A percentile compares a stretch with the other conserved stretches of the same genome.
Conservation (phyloP, 2,888 invertebrate species). For the Cephus rjabovi region DNA sequence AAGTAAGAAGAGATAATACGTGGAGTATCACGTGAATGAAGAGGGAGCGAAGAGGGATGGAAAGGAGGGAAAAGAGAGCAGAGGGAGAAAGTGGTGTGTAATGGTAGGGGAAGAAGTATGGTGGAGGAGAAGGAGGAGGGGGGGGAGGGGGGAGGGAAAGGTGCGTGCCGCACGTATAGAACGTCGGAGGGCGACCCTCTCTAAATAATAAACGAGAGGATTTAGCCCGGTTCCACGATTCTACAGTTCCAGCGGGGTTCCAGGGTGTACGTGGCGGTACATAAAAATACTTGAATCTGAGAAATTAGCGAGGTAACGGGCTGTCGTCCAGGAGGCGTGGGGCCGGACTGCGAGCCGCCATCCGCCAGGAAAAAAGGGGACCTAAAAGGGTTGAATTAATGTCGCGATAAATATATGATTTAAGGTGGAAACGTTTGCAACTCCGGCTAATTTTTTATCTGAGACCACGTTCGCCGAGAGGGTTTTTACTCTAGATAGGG, state of each 20-base stretch:
- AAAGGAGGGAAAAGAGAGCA: constrained; percentile 9
- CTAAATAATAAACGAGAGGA: constrained; percentile 67
- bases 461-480: constrained; percentile 52
- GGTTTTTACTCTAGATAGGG: constrained; percentile 51
- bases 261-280: constrained; percentile 46
- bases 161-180: constrained; percentile 4
- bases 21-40: constrained; percentile 39
- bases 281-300: constrained; percentile 67
- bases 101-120: neutral
- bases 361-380: constrained; percentile 53
- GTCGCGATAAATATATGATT: constrained; percentile 68
- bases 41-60: constrained; percentile 27
- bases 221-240: constrained; percentile 51
- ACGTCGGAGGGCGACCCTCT: constrained; percentile 39
- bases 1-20: constrained; percentile 44
- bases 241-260: too few relatives aligned
- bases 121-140: neutral
- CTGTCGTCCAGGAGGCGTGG: constrained; percentile 37
- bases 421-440: constrained; percentile 66
- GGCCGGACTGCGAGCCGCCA: constrained; percentile 20
- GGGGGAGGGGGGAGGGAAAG: neutral
- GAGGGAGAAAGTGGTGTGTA: constrained; percentile 4
- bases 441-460: constrained; percentile 67
- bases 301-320: constrained; percentile 65
- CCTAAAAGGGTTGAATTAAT: constrained; percentile 68